A percentile compares a stretch with the other conserved stretches of the same genome.
phyloP scores from a whole-genome alignment of 1,140 invertebrate species.

The Charaxes varanes region DNA sequence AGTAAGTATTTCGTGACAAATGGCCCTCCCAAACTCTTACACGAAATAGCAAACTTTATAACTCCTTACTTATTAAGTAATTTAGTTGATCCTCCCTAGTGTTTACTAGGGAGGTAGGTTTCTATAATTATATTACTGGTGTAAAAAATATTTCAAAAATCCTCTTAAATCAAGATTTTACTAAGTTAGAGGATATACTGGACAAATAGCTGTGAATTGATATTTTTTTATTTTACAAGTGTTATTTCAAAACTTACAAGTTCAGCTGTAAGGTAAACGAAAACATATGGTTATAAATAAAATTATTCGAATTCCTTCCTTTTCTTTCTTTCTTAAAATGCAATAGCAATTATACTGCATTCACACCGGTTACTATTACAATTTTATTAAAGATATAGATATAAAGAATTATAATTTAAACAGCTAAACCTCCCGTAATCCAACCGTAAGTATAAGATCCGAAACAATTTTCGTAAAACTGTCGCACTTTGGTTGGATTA shows the following conservation, averaged over 20 bases:
- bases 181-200: too few species aligned
- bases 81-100: slow-evolving; percentile 8
- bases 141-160: too few species aligned
- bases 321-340: too few species aligned
- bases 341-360: background rate
- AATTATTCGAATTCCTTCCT: too few species aligned
- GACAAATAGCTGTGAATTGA: too few species aligned
- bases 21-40: slow-evolving; percentile 17
- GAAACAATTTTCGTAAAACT: slow-evolving; percentile 33
- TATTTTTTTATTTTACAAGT: too few species aligned
- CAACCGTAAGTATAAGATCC: slow-evolving; percentile 9
- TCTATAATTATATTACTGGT: too few species aligned
- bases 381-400: background rate
- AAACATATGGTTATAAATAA: too few species aligned
- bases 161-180: too few species aligned
- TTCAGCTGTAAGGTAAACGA: too few species aligned
- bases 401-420: background rate
- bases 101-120: background rate
- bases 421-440: slow-evolving; percentile 2
- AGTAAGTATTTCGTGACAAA: slow-evolving; percentile 18
- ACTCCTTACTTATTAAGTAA: slow-evolving; percentile 22
- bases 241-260: too few species aligned
- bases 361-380: background rate
- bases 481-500: slow-evolving; percentile 28
- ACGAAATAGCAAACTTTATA: slow-evolving; percentile 20